Evolutionary conservation across 2,888 invertebrate species (phyloP).

Genomic region (Sphecodes monilicornis): DNA sequence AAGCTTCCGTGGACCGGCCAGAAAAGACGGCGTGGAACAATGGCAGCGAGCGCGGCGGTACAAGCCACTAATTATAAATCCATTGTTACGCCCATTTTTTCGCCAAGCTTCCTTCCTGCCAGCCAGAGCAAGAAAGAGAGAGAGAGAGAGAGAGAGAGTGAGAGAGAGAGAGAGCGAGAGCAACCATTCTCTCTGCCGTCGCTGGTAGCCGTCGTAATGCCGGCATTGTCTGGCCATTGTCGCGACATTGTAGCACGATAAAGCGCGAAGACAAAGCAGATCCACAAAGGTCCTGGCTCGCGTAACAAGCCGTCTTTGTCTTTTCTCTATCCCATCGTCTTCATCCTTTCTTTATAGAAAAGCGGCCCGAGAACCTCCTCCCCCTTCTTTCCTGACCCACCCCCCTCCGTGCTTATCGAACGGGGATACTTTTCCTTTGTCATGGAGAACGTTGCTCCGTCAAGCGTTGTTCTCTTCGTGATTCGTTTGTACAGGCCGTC

Average conservation of each 20-base stretch:
- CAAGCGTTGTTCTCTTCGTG: constrained; percentile 30
- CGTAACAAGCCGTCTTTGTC: constrained; percentile 76
- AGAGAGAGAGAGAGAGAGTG: constrained; percentile 23
- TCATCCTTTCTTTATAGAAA: constrained; percentile 38
- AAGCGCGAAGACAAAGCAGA: constrained; percentile 79
- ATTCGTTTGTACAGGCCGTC: constrained; percentile 6
- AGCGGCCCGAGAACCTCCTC: constrained; percentile 1
- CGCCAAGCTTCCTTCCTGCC: constrained; percentile 75
- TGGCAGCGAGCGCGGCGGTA: constrained; percentile 62
- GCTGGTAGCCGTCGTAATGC: constrained; percentile 78
- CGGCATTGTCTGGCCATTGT: constrained; percentile 79
- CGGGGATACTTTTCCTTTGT: constrained; percentile 43
- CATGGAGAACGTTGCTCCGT: constrained; percentile 25
- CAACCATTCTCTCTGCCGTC: constrained; percentile 72
- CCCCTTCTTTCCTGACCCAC: background rate
- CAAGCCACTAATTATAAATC: constrained; percentile 78
- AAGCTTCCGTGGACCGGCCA: constrained; percentile 42
- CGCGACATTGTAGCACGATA: constrained; percentile 81
- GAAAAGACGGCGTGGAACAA: constrained; percentile 68
- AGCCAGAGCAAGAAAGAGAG: constrained; percentile 41
- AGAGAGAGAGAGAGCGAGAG: constrained; percentile 31
- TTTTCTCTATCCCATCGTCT: constrained; percentile 61
- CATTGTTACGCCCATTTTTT: constrained; percentile 78
- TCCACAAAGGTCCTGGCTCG: constrained; percentile 74
- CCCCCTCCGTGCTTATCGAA: constrained; percentile 33